phyloP scores from a whole-genome alignment of 2,113 vertebrate species.

The Miniopterus natalensis region DNA sequence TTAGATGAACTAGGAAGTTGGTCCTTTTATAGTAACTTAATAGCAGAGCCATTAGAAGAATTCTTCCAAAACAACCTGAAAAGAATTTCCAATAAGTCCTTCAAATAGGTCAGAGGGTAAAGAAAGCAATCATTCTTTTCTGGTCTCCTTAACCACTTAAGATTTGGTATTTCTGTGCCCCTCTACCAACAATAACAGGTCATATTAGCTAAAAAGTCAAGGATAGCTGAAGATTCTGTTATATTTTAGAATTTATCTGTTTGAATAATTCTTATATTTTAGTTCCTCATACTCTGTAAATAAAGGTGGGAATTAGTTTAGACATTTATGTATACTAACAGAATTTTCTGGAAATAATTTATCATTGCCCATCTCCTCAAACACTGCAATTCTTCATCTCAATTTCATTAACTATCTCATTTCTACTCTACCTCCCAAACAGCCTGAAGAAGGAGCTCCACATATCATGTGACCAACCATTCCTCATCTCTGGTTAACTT shows the following conservation, averaged over 20 bases:
- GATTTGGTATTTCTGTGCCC: neutral
- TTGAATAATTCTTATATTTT: slow-evolving; percentile 37
- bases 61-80: slow-evolving; percentile 32
- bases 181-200: neutral
- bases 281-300: slow-evolving; percentile 17
- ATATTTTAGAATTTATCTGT: slow-evolving; percentile 1
- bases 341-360: slow-evolving; percentile 46
- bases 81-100: slow-evolving; percentile 25
- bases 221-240: neutral
- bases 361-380: neutral
- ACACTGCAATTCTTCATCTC: neutral
- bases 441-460: neutral
- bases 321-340: slow-evolving; percentile 26
- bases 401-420: slow-evolving; percentile 42
- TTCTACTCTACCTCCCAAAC: neutral
- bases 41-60: neutral
- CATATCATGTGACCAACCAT: neutral
- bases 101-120: neutral
- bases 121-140: slow-evolving; percentile 7
- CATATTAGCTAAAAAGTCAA: slow-evolving; percentile 27
- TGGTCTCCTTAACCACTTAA: neutral
- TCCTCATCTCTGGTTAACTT: neutral
- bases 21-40: slow-evolving; percentile 32
- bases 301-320: neutral
- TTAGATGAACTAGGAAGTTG: neutral